A percentile compares a stretch with the other conserved stretches of the same genome.
Conservation (phyloP, 2,113 vertebrate species). For the Pterophyllum scalare region DNA sequence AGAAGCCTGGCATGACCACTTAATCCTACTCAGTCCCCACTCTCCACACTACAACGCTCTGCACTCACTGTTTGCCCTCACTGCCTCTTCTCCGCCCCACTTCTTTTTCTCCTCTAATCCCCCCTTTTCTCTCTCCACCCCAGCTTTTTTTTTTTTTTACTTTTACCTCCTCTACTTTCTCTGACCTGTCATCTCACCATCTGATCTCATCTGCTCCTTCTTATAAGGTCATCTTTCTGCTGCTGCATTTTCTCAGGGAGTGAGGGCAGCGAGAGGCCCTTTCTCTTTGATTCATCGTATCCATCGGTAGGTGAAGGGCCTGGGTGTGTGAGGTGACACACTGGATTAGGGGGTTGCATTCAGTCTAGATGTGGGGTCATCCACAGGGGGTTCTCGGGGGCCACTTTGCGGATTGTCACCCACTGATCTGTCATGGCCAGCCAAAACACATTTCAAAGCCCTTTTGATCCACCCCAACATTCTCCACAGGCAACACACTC, state of each 20-base stretch:
- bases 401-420: slow-evolving; percentile 51
- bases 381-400: slow-evolving; percentile 49
- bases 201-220: slow-evolving; percentile 65
- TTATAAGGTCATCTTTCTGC: slow-evolving; percentile 68
- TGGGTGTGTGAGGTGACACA: slow-evolving; percentile 64
- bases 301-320: slow-evolving; percentile 60
- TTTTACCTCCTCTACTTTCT: slow-evolving; percentile 46
- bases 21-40: slow-evolving; percentile 59
- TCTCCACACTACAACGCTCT: slow-evolving; percentile 22
- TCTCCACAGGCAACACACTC: slow-evolving; percentile 52
- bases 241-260: slow-evolving; percentile 51
- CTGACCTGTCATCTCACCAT: slow-evolving; percentile 62
- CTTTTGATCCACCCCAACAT: slow-evolving; percentile 61
- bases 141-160: slow-evolving; percentile 3
- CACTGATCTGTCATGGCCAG: slow-evolving; percentile 69
- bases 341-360: slow-evolving; percentile 67
- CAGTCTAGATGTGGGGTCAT: slow-evolving; percentile 60
- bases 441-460: slow-evolving; percentile 66
- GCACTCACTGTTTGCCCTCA: slow-evolving; percentile 46
- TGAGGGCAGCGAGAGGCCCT: slow-evolving; percentile 48
- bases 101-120: slow-evolving; percentile 42
- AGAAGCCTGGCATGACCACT: slow-evolving; percentile 53
- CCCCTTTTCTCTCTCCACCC: not conserved
- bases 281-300: slow-evolving; percentile 59
- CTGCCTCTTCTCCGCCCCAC: slow-evolving; percentile 31